A percentile compares a stretch with the other conserved stretches of the same genome.
Evolutionary conservation across 2,113 vertebrate genomes (phyloP).

Genomic region (Dipodomys spectabilis): DNA sequence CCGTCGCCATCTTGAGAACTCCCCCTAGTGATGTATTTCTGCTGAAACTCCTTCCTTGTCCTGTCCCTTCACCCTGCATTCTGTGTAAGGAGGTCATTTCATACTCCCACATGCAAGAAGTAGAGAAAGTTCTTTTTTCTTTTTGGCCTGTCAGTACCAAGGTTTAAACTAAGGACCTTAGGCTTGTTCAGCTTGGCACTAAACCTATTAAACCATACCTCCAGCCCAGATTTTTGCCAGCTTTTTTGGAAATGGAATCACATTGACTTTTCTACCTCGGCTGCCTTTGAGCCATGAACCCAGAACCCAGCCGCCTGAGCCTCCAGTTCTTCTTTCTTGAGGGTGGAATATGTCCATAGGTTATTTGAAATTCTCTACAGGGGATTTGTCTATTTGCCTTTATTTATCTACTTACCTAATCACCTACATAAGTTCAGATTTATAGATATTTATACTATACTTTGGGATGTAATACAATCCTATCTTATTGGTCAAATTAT

Average conservation of each 20-base stretch:
- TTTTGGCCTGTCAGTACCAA: too few species aligned
- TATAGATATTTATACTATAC: constrained; percentile 11
- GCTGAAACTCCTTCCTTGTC: not conserved
- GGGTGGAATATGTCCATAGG: too few species aligned
- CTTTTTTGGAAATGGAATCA: too few species aligned
- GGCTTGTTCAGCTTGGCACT: too few species aligned
- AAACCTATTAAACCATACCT: too few species aligned
- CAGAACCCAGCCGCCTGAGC: too few species aligned
- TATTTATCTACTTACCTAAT: not conserved
- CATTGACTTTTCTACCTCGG: too few species aligned
- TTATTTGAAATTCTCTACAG: not conserved
- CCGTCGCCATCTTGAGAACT: too few species aligned
- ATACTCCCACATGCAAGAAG: not conserved
- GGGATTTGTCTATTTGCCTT: not conserved
- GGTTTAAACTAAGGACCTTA: too few species aligned
- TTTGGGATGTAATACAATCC: not conserved
- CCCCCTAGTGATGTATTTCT: not conserved
- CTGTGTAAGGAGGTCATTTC: not conserved
- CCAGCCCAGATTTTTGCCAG: too few species aligned
- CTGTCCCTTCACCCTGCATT: not conserved
- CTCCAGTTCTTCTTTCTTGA: not conserved
- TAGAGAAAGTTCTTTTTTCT: too few species aligned
- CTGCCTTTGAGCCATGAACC: too few species aligned
- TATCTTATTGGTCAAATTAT: constrained; percentile 14
- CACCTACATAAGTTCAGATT: not conserved